Base-by-base conservation (phyloP, 1,140 invertebrate genomes). In the Aleiodes sp. region DNA sequence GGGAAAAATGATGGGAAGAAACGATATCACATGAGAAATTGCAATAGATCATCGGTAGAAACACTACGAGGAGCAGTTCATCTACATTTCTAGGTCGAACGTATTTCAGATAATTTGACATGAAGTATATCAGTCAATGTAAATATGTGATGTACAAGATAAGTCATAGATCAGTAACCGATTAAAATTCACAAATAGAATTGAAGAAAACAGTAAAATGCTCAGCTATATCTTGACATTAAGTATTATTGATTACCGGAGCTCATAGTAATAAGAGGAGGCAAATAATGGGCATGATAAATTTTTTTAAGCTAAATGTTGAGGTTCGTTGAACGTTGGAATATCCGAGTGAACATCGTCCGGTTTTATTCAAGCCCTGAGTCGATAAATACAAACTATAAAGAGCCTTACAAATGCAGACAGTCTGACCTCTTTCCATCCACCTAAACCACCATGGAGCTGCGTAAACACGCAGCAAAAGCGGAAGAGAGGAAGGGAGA, bases 341-440 rank as follows among this genome's bases (percentile, higher is more conserved):
- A 52, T 12, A 52, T 52, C 26, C 1, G 26, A 24, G 46, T 52
- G 46, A 52, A 52, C 19, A 52, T 52, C 21, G 46, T 26, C 16
- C 21, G 26, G 21, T 21, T 24, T 8, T 52, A 65, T 43, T 52
- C 26, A 65, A 26, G 16, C 41, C 14, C 29, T 52, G 63, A 21
- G 26, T 65, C 63, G 39, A 65, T 31, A 52, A 0, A 29, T 12
- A 37, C 29, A 0, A 62, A 14, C 12, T 43, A 43, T 60, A 19
- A 26, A 64, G 63, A 65, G 28, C 63, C 63, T 46, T 65, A 65
- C 21, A 65, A 65, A 65, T 65, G 63, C 63, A 46, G 14, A 41
- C 46, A n/a, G 63, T 41, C 12, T 65, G 63, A 65, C 63, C 43
- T 65, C 63, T 19, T 64, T 64, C 21, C 46, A 52, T 52, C 26